These are phyloP conservation scores for Zosterops borbonicus DNA, from an alignment of 2,113 vertebrate genomes.

Conservation along the genomic window DNA sequence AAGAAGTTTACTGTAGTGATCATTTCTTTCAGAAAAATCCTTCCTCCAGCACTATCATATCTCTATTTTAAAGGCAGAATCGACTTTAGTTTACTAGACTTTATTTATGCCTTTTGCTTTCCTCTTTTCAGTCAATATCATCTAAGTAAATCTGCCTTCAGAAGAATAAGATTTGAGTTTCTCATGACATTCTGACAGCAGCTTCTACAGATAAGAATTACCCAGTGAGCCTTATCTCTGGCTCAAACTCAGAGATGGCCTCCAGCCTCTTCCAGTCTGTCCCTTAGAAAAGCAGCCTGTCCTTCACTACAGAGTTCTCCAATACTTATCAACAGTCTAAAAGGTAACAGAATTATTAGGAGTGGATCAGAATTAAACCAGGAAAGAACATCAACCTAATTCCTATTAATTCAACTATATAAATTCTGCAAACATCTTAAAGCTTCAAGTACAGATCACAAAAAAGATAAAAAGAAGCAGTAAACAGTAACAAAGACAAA, in stretches of 20 bases:
- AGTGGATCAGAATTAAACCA: neutral
- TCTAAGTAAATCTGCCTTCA: neutral
- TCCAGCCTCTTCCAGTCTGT: neutral
- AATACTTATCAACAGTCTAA: neutral
- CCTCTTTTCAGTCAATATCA: neutral
- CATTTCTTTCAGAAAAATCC: neutral
- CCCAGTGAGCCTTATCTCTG: neutral
- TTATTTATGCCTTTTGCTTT: neutral
- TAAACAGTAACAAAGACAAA: neutral
- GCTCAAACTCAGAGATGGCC: neutral
- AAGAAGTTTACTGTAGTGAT: neutral
- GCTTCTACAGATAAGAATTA: neutral
- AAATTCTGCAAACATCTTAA: neutral
- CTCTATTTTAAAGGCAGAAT: neutral
- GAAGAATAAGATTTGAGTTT: neutral
- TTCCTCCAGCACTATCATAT: neutral
- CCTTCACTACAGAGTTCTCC: neutral
- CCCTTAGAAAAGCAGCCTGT: neutral
- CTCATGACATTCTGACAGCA: neutral
- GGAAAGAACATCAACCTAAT: neutral
- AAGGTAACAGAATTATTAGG: neutral
- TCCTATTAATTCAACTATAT: neutral
- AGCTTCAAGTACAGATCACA: neutral
- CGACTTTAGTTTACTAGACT: neutral
- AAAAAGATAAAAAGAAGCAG: neutral